phyloP scores from a whole-genome alignment of 2,888 invertebrate genomes.

The Ochropacha duplaris region DNA sequence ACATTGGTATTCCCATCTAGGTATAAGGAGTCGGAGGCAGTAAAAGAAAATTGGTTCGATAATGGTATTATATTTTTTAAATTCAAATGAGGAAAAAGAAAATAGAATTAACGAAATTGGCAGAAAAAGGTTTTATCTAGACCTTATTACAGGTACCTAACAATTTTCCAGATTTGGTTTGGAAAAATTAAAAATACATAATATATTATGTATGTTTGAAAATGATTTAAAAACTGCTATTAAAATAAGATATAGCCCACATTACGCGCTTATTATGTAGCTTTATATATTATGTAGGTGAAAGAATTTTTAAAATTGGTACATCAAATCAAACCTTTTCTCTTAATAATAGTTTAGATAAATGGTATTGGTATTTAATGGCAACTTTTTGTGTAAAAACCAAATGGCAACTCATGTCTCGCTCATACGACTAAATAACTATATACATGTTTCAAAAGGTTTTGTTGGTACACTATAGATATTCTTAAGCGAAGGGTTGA shows the following conservation, averaged over 20 bases:
- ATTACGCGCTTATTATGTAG: too few relatives aligned
- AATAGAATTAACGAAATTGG: slow-evolving; percentile 39
- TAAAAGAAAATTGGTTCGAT: slow-evolving; percentile 60
- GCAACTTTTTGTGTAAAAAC: too few relatives aligned
- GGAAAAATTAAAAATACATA: too few relatives aligned
- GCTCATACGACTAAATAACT: slow-evolving; percentile 3
- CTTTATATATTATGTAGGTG: too few relatives aligned
- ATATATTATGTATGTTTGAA: too few relatives aligned
- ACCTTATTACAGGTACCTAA: neutral
- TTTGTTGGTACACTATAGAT: slow-evolving; percentile 13
- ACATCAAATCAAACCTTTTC: too few relatives aligned
- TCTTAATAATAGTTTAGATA: too few relatives aligned
- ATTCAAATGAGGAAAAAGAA: slow-evolving; percentile 35
- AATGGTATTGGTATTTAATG: too few relatives aligned
- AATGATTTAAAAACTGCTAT: too few relatives aligned
- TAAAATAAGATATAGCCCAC: too few relatives aligned
- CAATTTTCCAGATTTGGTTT: neutral
- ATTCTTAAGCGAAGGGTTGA: slow-evolving; percentile 27
- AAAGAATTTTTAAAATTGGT: too few relatives aligned
- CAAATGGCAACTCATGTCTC: neutral
- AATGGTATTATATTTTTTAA: slow-evolving; percentile 56
- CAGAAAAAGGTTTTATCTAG: slow-evolving; percentile 25
- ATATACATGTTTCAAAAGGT: slow-evolving; percentile 22
- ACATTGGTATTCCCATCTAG: slow-evolving; percentile 36
- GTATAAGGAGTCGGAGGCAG: slow-evolving; percentile 48